These are phyloP conservation scores for Acromyrmex echinatior DNA, from an alignment of 1,140 invertebrate genomes.

Conservation along the genomic window DNA sequence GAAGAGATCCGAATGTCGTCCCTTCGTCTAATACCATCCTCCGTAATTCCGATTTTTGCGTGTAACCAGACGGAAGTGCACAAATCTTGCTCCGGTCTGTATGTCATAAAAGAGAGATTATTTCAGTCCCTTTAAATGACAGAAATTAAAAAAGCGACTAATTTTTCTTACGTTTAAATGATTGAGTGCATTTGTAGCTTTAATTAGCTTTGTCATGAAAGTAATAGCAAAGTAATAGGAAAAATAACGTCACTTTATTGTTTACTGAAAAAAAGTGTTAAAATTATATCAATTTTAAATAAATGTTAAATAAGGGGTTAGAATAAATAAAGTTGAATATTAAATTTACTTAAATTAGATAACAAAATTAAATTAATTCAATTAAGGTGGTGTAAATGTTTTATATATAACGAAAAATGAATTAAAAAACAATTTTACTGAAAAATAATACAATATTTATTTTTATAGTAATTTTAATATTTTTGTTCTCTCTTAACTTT, in stretches of 20 bases:
- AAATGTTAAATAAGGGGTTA: neutral
- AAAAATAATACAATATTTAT: too few relatives aligned
- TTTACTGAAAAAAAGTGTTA: neutral
- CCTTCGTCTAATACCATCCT: constrained; percentile 5
- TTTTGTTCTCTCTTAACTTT: too few relatives aligned
- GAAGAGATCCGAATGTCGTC: constrained; percentile 16
- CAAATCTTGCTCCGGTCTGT: constrained; percentile 6
- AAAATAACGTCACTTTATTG: neutral
- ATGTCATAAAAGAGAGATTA: constrained; percentile 16
- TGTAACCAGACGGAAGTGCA: constrained; percentile 20
- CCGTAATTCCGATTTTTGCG: constrained; percentile 18
- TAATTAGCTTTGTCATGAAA: neutral
- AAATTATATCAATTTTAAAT: neutral
- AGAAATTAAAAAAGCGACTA: neutral
- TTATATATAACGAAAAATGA: too few relatives aligned
- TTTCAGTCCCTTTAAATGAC: constrained; percentile 2
- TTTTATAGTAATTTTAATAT: too few relatives aligned
- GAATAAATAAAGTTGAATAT: neutral
- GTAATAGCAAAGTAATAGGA: neutral
- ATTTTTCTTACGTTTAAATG: neutral
- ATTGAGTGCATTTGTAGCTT: neutral
- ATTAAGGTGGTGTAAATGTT: neutral
- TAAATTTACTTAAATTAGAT: neutral
- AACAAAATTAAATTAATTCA: neutral
- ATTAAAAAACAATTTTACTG: too few relatives aligned